phyloP scores from a whole-genome alignment of 2,797 vertebrate genomes.

The Discoglossus pictus region DNA sequence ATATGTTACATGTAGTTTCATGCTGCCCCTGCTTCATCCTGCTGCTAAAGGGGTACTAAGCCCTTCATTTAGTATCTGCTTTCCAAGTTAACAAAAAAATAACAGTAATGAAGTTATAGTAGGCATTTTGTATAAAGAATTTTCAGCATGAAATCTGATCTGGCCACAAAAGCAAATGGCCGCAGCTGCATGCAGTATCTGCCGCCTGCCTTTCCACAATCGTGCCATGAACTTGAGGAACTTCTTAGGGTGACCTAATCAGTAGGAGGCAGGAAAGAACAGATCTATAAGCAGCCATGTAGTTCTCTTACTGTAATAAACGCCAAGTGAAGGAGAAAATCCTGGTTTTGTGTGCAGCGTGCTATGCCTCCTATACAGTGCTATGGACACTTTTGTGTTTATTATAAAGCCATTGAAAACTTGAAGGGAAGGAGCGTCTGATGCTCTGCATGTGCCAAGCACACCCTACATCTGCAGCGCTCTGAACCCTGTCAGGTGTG shows the following conservation, averaged over 20 bases:
- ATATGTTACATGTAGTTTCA: too few species aligned
- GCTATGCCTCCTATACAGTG: too few species aligned
- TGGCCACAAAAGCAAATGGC: too few species aligned
- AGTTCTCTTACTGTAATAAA: background rate
- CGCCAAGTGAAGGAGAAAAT: conserved; percentile 13
- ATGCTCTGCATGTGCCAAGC: background rate
- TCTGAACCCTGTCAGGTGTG: conserved; percentile 13
- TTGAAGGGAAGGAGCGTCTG: background rate
- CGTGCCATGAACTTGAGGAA: conserved; percentile 4
- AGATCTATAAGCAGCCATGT: conserved; percentile 2
- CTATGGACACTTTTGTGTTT: too few species aligned
- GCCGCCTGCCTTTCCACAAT: too few species aligned
- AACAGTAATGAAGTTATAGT: conserved; percentile 3
- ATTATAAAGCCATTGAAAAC: background rate
- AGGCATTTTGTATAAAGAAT: background rate
- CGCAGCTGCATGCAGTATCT: too few species aligned
- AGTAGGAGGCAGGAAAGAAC: background rate
- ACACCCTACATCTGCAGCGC: background rate
- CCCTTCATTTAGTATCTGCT: background rate
- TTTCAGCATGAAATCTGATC: conserved; percentile 2
- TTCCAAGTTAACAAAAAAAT: conserved; percentile 5
- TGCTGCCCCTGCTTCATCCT: too few species aligned
- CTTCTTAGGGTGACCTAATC: conserved; percentile 2
- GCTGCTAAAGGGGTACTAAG: too few species aligned
- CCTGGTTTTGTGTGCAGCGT: too few species aligned